These are phyloP conservation scores for Pelobates cultripes DNA, from an alignment of 2,797 vertebrate species.

Conservation along the genomic window DNA sequence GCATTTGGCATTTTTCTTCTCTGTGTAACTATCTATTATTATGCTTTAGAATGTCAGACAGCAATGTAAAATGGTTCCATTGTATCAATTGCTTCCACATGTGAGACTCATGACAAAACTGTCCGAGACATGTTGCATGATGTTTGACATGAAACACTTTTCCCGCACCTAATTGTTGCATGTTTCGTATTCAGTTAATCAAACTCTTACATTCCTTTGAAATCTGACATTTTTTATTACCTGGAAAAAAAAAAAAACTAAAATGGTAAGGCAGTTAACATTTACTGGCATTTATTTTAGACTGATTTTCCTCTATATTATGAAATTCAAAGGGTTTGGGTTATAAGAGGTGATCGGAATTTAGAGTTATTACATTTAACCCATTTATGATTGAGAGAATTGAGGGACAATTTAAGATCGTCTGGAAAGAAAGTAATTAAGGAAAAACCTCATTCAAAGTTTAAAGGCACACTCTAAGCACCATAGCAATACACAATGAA, in stretches of 20 bases:
- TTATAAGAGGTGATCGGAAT: background rate
- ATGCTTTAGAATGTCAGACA: too few species aligned
- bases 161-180: conserved; percentile 5
- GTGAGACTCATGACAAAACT: conserved; percentile 28
- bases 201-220: conserved; percentile 28
- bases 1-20: too few species aligned
- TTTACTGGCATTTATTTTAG: conserved; percentile 42
- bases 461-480: too few species aligned
- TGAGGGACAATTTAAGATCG: too few species aligned
- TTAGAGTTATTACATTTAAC: background rate
- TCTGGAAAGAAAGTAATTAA: too few species aligned
- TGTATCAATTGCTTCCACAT: conserved; percentile 26
- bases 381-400: background rate
- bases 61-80: conserved; percentile 12
- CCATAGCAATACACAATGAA: too few species aligned
- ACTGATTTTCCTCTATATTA: conserved; percentile 19
- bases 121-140: conserved; percentile 28
- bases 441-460: too few species aligned
- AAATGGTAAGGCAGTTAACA: conserved; percentile 38
- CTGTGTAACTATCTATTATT: too few species aligned
- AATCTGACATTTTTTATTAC: conserved; percentile 40
- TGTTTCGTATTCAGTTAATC: conserved; percentile 15
- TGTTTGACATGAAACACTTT: conserved; percentile 38
- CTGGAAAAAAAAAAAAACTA: background rate
- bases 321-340: conserved; percentile 3